phyloP scores from a whole-genome alignment of 53 echinoderm and acorn worm species.

The Echinometra lucunter region DNA sequence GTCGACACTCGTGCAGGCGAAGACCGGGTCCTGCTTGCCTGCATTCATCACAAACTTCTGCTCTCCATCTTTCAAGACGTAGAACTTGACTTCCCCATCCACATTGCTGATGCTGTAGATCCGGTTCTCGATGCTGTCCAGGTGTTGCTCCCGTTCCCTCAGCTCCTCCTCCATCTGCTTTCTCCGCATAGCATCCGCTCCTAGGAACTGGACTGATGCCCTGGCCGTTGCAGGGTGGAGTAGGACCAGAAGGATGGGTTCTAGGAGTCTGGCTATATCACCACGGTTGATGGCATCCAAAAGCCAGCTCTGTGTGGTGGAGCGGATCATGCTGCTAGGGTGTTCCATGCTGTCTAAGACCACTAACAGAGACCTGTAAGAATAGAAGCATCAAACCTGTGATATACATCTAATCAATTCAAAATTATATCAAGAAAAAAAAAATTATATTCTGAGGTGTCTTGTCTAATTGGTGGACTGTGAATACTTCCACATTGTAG shows the following conservation, averaged over 20 bases:
- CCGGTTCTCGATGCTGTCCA: conserved; percentile 84
- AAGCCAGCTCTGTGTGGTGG: conserved; percentile 92
- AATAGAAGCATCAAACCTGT: conserved; percentile 2
- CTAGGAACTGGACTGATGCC: conserved; percentile 94
- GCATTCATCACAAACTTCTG: conserved; percentile 83
- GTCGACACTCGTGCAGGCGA: conserved; percentile 91
- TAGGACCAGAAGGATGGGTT: conserved; percentile 94
- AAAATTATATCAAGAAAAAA: background rate
- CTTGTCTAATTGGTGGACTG: background rate
- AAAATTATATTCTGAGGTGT: background rate
- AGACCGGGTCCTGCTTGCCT: conserved; percentile 88
- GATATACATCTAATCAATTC: background rate
- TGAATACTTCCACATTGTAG: background rate
- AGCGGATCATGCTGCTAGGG: conserved; percentile 91
- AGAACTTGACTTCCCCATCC: conserved; percentile 95
- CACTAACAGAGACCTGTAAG: conserved; percentile 86
- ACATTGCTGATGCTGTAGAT: conserved; percentile 88
- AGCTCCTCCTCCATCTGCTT: conserved; percentile 76
- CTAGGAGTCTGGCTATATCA: conserved; percentile 94
- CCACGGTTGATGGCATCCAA: conserved; percentile 96
- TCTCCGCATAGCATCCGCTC: conserved; percentile 73
- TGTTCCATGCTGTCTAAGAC: conserved; percentile 95
- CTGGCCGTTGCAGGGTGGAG: conserved; percentile 94
- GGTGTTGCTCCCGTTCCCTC: conserved; percentile 71
- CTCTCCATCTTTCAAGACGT: conserved; percentile 91